Evolutionary conservation across 2,888 invertebrate genomes (phyloP).

Genomic region (Pasiphila rectangulata): DNA sequence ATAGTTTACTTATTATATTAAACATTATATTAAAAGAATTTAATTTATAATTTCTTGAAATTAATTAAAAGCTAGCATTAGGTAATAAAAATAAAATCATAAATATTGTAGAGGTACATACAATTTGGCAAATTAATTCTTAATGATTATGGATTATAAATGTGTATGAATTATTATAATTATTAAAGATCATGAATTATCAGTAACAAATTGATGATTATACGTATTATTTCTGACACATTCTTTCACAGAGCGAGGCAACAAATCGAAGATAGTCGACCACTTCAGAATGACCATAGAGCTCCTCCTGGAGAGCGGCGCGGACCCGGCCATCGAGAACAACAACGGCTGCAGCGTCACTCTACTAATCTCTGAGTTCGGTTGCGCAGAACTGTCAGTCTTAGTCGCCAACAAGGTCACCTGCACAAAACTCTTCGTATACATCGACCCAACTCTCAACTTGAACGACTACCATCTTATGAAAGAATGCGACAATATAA

Average conservation of each 20-base stretch:
- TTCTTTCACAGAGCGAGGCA: background rate
- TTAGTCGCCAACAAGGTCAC: background rate
- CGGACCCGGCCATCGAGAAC: background rate
- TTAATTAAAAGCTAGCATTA: too few relatives aligned
- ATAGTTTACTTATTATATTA: too few relatives aligned
- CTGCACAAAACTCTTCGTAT: background rate
- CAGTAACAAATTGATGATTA: too few relatives aligned
- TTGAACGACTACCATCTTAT: background rate
- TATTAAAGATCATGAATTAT: too few relatives aligned
- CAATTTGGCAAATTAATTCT: too few relatives aligned
- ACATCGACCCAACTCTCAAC: background rate
- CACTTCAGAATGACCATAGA: slow-evolving; percentile 1
- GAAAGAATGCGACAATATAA: background rate
- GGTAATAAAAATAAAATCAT: too few relatives aligned
- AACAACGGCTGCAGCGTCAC: background rate
- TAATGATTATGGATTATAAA: too few relatives aligned
- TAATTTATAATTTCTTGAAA: too few relatives aligned
- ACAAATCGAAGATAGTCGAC: slow-evolving; percentile 1
- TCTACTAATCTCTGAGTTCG: background rate
- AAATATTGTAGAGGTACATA: too few relatives aligned
- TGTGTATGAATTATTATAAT: too few relatives aligned
- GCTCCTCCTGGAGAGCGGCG: background rate
- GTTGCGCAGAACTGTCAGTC: background rate
- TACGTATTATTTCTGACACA: too few relatives aligned
- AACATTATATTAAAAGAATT: too few relatives aligned